Evolutionary conservation across 2,888 invertebrate genomes (phyloP).

Genomic region (Pantelozetes paolii): DNA sequence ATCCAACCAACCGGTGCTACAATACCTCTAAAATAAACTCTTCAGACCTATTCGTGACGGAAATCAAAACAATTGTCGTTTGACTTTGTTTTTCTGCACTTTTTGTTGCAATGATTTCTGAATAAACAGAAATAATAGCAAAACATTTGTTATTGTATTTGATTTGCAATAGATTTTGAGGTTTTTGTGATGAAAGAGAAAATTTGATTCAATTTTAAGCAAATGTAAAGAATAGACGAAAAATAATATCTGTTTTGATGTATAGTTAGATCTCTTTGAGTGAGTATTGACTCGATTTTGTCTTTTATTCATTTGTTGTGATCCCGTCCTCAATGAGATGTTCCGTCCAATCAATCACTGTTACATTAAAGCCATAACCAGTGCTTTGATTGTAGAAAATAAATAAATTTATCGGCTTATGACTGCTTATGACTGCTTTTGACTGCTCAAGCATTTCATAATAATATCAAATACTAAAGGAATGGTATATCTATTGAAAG

Average conservation of each 20-base stretch:
- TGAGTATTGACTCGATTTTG: neutral
- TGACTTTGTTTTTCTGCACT: neutral
- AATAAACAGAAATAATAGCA: neutral
- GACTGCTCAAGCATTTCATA: conserved; percentile 24
- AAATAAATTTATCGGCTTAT: conserved; percentile 32
- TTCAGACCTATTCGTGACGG: neutral
- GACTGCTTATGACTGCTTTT: conserved; percentile 13
- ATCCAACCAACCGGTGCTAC: neutral
- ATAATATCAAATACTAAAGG: conserved; percentile 2
- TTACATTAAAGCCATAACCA: conserved; percentile 1
- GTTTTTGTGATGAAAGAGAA: too few relatives aligned
- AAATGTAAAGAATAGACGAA: too few relatives aligned
- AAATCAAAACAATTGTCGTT: conserved; percentile 26
- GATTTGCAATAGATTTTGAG: neutral
- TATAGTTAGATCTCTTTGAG: neutral
- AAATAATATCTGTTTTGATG: neutral
- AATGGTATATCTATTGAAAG: conserved; percentile 5
- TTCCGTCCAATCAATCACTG: conserved; percentile 30
- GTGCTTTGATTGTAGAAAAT: conserved; percentile 5
- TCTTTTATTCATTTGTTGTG: conserved; percentile 17
- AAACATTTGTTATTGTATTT: neutral
- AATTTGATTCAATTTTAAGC: neutral
- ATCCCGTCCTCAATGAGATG: neutral
- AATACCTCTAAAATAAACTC: neutral
- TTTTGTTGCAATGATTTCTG: neutral